Base-by-base conservation (phyloP, 2,888 invertebrate species). In the Lumbricus terrestris region DNA sequence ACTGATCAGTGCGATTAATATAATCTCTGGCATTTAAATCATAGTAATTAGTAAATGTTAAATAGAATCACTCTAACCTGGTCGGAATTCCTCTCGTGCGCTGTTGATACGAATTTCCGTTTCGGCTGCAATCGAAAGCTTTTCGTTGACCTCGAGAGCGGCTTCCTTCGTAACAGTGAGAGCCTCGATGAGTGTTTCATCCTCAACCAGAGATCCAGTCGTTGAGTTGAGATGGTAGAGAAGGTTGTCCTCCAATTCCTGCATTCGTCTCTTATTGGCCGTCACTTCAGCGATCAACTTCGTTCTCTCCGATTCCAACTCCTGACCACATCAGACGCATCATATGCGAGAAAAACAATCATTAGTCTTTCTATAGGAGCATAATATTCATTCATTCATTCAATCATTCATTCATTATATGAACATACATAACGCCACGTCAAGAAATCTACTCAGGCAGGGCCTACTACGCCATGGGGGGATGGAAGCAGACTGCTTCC, bases 191-290 rank as follows among this genome's bases (percentile, higher is more conserved):
- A 95, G 92, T 91, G 95, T 94, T 91, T 95, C 95, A 91, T 95
- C 95, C 92, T 95, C 95, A 15, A 95, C 95, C 83, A 95, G 92
- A 2, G 95, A 95, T 20, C 91, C 91, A 29, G 90, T 88, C 0
- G 94, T 94, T 91, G 94, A 94, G 40, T 95, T 95, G 69, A 95
- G 93, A 89, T 95, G 92, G 92, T 92, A 94, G 82, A 95, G 92
- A 37, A 95, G 92, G 92, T 94, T 95, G 92, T 95, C 95, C 91
- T 95, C 95, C n/a, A 95, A 92, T 90, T 95, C 95, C 92, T 95
- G 94, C 94, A 95, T 95, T 92, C 94, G 94, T 91, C 93, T 93
- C 93, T 95, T 95, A 93, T 95, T 95, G 38, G 93, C 91, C 82
- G 94, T 94, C 37, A 95, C 94, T 91, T 95, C 95, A 92, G 95